Evolutionary conservation across 1,140 invertebrate genomes (phyloP).

Genomic region (Temnothorax nylanderi): DNA sequence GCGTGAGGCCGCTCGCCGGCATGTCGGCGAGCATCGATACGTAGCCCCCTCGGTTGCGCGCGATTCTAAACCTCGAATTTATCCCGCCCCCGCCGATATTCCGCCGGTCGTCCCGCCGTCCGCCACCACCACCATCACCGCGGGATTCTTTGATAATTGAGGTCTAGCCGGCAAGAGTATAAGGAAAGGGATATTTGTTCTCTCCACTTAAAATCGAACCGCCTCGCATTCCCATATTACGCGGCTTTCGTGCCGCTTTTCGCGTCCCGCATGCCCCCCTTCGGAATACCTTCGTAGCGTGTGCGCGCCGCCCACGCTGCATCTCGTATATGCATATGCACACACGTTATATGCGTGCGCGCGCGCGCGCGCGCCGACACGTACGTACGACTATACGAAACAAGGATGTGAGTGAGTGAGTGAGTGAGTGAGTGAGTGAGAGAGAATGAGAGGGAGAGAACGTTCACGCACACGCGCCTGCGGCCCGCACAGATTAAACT

Average conservation of each 20-base stretch:
- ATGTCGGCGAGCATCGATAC: conserved; percentile 21
- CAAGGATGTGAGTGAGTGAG: conserved; percentile 2
- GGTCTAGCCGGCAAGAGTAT: conserved; percentile 65
- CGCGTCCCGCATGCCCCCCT: conserved; percentile 43
- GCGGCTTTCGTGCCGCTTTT: conserved; percentile 70
- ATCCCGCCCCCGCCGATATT: conserved; percentile 53
- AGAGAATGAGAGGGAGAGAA: not conserved
- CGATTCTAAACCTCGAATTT: conserved; percentile 66
- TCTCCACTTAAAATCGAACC: conserved; percentile 76
- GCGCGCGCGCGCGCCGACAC: not conserved
- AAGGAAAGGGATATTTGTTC: conserved; percentile 74
- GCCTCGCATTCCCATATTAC: conserved; percentile 77
- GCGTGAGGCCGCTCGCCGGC: not conserved
- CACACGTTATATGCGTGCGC: conserved; percentile 39
- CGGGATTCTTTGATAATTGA: conserved; percentile 78
- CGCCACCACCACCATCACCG: conserved; percentile 2
- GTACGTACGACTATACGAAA: conserved; percentile 2
- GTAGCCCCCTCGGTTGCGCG: conserved; percentile 24
- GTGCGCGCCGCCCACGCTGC: conserved; percentile 77
- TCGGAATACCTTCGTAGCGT: conserved; percentile 74
- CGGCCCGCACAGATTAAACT: conserved; percentile 82
- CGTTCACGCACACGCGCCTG: conserved; percentile 79
- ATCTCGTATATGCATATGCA: conserved; percentile 40
- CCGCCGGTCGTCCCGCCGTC: conserved; percentile 35
- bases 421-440: not conserved